phyloP scores from a whole-genome alignment of 1,140 invertebrate species.

The Elysia chlorotica region DNA sequence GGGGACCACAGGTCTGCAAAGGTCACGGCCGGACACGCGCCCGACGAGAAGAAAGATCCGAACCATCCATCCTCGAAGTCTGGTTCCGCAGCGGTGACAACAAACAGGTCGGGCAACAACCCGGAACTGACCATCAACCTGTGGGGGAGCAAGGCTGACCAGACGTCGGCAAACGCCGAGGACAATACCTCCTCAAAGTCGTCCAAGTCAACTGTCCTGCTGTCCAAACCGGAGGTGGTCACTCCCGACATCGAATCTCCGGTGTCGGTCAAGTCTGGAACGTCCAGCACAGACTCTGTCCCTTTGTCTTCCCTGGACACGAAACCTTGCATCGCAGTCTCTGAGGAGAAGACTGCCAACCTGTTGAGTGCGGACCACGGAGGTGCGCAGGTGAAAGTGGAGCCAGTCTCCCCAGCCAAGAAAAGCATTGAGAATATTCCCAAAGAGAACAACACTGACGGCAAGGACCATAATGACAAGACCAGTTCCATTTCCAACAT shows the following conservation, averaged over 20 bases:
- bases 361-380: too few relatives aligned
- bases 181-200: background rate
- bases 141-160: background rate
- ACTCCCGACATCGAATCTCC: conserved; percentile 20
- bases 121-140: background rate
- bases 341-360: background rate
- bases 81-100: too few relatives aligned
- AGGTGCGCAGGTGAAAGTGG: too few relatives aligned
- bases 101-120: background rate
- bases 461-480: too few relatives aligned
- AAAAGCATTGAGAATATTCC: too few relatives aligned
- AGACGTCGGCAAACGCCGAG: background rate
- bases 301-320: conserved; percentile 17
- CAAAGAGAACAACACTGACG: too few relatives aligned
- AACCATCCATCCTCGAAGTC: too few relatives aligned
- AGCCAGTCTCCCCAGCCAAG: too few relatives aligned
- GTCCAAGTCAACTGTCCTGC: too few relatives aligned
- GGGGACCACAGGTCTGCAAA: conserved; percentile 1
- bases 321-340: background rate
- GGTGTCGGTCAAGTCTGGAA: conserved; percentile 13
- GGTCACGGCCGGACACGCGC: background rate
- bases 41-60: too few relatives aligned
- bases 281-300: conserved; percentile 13
- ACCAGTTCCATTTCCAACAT: too few relatives aligned
- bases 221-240: background rate